These are phyloP conservation scores for Antrozous pallidus DNA, from an alignment of 2,797 vertebrate genomes.

Conservation along the genomic window DNA sequence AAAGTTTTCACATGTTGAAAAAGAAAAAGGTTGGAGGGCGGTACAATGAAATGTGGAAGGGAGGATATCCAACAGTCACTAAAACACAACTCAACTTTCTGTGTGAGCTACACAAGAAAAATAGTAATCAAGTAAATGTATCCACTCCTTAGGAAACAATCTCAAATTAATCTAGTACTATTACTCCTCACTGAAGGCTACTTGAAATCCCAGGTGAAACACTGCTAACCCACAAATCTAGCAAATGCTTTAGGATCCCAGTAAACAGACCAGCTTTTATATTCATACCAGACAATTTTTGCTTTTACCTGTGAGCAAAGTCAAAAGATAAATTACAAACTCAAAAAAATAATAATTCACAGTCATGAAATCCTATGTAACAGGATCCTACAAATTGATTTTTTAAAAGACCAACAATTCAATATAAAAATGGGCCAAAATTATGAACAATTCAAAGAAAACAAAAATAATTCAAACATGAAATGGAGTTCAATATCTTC, in stretches of 20 bases:
- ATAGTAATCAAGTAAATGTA: background rate
- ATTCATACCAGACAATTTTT: background rate
- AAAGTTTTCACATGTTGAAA: background rate
- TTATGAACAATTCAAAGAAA: background rate
- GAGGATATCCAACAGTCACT: background rate
- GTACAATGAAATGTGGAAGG: background rate
- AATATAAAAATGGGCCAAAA: slow-evolving; percentile 4
- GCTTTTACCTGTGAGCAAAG: background rate
- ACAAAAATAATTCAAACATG: background rate
- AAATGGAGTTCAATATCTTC: background rate
- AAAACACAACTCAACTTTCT: background rate
- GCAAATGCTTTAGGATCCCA: background rate
- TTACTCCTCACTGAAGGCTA: background rate
- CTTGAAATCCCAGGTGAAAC: background rate
- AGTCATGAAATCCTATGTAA: background rate
- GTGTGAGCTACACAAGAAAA: background rate
- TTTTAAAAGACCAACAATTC: background rate
- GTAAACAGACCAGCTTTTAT: background rate
- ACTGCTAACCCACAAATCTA: background rate
- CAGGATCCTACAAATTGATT: background rate
- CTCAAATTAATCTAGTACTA: background rate
- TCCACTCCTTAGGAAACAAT: background rate
- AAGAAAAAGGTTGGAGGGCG: background rate
- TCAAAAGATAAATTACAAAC: slow-evolving; percentile 35
- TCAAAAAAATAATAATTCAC: slow-evolving; percentile 20